Percentiles rank a stretch among this genome's conserved stretches.
Evolutionary conservation across 2,113 vertebrate species (phyloP).

Genomic region (Nothocercus nigrocapillus): DNA sequence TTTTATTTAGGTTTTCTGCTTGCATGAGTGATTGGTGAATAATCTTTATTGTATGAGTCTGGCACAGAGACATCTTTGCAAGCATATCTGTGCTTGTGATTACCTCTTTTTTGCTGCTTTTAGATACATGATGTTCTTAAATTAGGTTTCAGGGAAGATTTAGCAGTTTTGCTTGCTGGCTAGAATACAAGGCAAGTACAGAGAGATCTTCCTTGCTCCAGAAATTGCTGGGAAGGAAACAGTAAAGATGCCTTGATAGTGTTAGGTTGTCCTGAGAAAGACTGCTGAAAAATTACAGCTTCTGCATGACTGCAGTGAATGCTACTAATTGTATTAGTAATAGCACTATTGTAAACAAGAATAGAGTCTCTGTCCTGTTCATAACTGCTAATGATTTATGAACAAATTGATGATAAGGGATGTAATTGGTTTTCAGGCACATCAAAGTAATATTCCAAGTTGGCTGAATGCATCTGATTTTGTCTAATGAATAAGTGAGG

Average conservation of each 20-base stretch:
- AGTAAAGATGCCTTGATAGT: not conserved
- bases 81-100: not conserved
- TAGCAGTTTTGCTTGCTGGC: not conserved
- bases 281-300: not conserved
- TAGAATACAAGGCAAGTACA: not conserved
- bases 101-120: not conserved
- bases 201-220: not conserved
- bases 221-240: not conserved
- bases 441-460: not conserved
- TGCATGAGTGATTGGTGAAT: not conserved
- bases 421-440: conserved; percentile 2
- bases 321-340: not conserved
- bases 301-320: not conserved
- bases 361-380: not conserved
- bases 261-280: not conserved
- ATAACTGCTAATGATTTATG: not conserved
- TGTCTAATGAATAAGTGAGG: not conserved
- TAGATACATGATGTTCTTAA: not conserved
- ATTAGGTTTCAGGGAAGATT: not conserved
- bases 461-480: not conserved
- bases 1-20: not conserved
- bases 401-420: not conserved
- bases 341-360: not conserved
- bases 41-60: not conserved
- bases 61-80: not conserved